These are phyloP conservation scores for Acanthochromis polyacanthus DNA, from an alignment of 2,113 vertebrate species.

Conservation along the genomic window DNA sequence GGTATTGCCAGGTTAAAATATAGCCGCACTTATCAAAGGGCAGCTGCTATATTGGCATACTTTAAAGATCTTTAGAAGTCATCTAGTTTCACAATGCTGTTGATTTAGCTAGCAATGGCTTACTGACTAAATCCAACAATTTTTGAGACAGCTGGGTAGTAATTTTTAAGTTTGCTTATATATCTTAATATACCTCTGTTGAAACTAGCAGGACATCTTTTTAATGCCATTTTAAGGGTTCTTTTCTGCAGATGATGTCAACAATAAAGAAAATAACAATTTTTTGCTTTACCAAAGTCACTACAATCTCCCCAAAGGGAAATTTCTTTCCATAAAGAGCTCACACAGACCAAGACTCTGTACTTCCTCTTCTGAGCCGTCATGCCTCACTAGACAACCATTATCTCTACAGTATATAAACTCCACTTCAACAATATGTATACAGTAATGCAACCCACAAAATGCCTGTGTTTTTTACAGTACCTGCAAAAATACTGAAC, in stretches of 20 bases:
- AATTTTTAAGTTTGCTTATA: too few relatives aligned
- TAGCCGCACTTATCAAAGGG: too few relatives aligned
- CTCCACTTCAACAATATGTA: constrained; percentile 10
- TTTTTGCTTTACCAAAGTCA: neutral
- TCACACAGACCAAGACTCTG: neutral
- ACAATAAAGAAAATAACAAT: neutral
- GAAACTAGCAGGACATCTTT: too few relatives aligned
- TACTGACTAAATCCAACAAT: too few relatives aligned
- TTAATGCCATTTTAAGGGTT: too few relatives aligned
- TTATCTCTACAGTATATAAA: constrained; percentile 6
- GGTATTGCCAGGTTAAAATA: too few relatives aligned
- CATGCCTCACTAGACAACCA: neutral
- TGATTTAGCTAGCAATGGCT: too few relatives aligned
- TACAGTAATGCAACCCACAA: constrained; percentile 11
- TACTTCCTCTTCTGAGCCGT: neutral
- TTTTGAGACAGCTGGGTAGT: too few relatives aligned
- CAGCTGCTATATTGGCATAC: too few relatives aligned
- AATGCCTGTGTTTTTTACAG: constrained; percentile 18
- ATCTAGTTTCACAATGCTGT: too few relatives aligned
- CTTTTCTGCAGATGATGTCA: neutral
- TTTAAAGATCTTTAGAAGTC: too few relatives aligned
- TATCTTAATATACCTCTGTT: too few relatives aligned
- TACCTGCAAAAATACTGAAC: constrained; percentile 13
- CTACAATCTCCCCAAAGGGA: neutral
- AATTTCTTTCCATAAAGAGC: constrained; percentile 23